Percentiles rank a stretch among this genome's conserved stretches.
Evolutionary conservation across 2,888 invertebrate species (phyloP).

Genomic region (Lydus trimaculatus): DNA sequence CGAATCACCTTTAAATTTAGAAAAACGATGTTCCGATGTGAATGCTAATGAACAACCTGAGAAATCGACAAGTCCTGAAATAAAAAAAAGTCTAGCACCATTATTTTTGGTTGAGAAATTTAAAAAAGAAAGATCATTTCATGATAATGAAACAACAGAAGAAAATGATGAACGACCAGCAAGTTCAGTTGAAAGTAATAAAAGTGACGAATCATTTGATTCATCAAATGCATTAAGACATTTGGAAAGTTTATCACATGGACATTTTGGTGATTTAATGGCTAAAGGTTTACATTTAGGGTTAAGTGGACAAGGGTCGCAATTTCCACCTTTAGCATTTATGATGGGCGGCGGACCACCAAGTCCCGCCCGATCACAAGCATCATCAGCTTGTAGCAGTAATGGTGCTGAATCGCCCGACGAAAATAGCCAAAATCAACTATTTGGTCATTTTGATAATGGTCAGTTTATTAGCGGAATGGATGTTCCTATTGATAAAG

Average conservation of each 20-base stretch:
- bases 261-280: slow-evolving; percentile 70
- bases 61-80: slow-evolving; percentile 51
- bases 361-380: slow-evolving; percentile 68
- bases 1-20: slow-evolving; percentile 58
- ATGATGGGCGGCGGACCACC: slow-evolving; percentile 66
- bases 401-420: slow-evolving; percentile 66
- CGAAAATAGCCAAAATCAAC: slow-evolving; percentile 68
- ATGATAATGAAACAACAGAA: slow-evolving; percentile 51
- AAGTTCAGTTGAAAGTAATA: slow-evolving; percentile 65
- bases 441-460: slow-evolving; percentile 76
- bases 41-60: slow-evolving; percentile 58
- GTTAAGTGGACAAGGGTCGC: slow-evolving; percentile 55
- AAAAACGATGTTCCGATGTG: slow-evolving; percentile 60
- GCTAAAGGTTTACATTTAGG: slow-evolving; percentile 58
- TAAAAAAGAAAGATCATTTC: slow-evolving; percentile 56
- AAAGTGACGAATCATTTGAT: slow-evolving; percentile 68
- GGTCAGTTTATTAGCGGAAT: slow-evolving; percentile 76
- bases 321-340: slow-evolving; percentile 61
- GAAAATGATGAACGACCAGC: slow-evolving; percentile 59
- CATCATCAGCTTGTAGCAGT: slow-evolving; percentile 68
- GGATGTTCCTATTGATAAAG: slow-evolving; percentile 90
- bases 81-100: slow-evolving; percentile 59
- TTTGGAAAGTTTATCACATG: slow-evolving; percentile 81
- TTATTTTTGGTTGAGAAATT: slow-evolving; percentile 57
- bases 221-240: slow-evolving; percentile 76